Evolutionary conservation across 2,797 vertebrate species (phyloP).

Genomic region (Gastrophryne carolinensis): DNA sequence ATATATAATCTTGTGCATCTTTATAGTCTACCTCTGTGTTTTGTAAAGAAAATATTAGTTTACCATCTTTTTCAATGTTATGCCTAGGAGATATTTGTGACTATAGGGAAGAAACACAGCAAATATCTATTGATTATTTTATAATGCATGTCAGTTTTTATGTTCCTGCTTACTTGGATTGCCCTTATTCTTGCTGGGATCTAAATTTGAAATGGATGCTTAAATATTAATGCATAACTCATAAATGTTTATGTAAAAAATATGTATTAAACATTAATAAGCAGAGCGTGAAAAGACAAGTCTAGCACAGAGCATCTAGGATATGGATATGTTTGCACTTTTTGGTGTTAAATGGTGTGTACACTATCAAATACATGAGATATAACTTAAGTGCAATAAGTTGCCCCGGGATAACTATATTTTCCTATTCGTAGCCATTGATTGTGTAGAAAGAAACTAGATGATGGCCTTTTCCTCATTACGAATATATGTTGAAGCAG

Average conservation of each 20-base stretch:
- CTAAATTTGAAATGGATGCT: background rate
- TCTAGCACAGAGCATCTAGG: background rate
- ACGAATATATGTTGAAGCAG: conserved; percentile 9
- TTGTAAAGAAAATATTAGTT: conserved; percentile 5
- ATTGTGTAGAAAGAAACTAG: background rate
- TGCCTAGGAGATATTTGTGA: conserved; percentile 7
- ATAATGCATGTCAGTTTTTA: background rate
- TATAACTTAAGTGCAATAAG: background rate
- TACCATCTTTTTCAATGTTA: background rate
- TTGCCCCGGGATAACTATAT: background rate
- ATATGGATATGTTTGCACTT: background rate
- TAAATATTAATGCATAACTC: background rate
- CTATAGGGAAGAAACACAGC: background rate
- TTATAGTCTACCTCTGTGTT: background rate
- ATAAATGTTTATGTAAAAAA: background rate
- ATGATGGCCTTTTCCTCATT: background rate
- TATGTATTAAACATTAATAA: background rate
- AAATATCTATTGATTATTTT: background rate
- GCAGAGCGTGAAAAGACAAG: background rate
- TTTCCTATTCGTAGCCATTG: background rate
- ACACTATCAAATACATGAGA: background rate
- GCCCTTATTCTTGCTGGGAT: background rate
- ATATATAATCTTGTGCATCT: too few species aligned
- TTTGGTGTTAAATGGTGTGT: background rate
- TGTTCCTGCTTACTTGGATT: background rate